These are phyloP conservation scores for Siphonodentalium dalli DNA, from an alignment of 2,888 invertebrate genomes.

Conservation along the genomic window DNA sequence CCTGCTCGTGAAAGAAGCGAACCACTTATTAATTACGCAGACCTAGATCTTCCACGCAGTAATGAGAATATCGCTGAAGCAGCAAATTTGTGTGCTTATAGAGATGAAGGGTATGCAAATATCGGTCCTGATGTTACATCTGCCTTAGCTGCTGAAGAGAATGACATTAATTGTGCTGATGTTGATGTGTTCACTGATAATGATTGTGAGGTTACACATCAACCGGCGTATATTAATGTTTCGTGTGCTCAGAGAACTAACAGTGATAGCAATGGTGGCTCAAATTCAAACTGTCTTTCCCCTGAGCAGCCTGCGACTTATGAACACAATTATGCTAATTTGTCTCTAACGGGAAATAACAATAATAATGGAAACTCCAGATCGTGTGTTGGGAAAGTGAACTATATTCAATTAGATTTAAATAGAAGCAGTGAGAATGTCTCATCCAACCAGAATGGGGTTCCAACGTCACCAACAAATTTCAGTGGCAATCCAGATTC, in stretches of 20 bases:
- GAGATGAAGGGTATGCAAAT: constrained; percentile 3
- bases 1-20: constrained; percentile 15
- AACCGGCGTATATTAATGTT: constrained; percentile 47
- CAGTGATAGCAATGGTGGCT: constrained; percentile 6
- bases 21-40: constrained; percentile 75
- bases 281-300: not conserved
- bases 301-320: constrained; percentile 23
- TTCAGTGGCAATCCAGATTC: constrained; percentile 47
- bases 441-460: constrained; percentile 24
- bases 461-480: constrained; percentile 46
- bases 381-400: constrained; percentile 35
- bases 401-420: constrained; percentile 52
- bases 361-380: constrained; percentile 8
- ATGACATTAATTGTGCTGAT: constrained; percentile 33
- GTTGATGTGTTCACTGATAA: constrained; percentile 42
- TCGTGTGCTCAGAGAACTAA: too few relatives aligned
- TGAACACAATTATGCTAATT: constrained; percentile 39
- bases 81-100: not conserved
- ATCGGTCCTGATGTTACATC: constrained; percentile 16
- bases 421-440: constrained; percentile 36
- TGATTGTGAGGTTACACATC: constrained; percentile 19
- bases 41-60: constrained; percentile 73
- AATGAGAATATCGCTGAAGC: constrained; percentile 41
- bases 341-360: constrained; percentile 22
- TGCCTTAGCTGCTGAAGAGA: constrained; percentile 29